A percentile compares a stretch with the other conserved stretches of the same genome.
Conservation (phyloP, 2,888 invertebrate genomes). For the Phania funesta region DNA sequence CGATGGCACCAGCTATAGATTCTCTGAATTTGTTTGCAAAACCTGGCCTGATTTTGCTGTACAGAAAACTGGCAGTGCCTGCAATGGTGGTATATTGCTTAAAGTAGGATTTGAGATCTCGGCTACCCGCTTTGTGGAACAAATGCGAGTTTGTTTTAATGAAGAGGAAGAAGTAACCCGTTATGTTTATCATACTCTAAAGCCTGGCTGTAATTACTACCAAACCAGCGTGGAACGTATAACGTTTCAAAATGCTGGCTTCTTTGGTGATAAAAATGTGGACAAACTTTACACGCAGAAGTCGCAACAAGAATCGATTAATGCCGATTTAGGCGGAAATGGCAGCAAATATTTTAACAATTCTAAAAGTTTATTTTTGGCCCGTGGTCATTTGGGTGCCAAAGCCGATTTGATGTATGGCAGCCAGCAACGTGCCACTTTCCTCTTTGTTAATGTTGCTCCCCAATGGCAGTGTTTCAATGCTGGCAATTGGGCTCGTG, state of each 20-base stretch:
- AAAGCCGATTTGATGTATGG: conserved; percentile 82
- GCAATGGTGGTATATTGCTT: conserved; percentile 75
- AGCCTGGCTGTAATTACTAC: conserved; percentile 79
- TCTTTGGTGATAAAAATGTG: conserved; percentile 77
- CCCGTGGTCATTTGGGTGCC: conserved; percentile 82
- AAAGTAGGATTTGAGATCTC: conserved; percentile 79
- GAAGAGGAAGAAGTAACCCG: conserved; percentile 78
- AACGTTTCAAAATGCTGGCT: conserved; percentile 75
- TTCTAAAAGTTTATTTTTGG: conserved; percentile 73
- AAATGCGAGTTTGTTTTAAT: conserved; percentile 80
- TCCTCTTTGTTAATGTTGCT: conserved; percentile 82
- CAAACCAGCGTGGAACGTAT: conserved; percentile 80
- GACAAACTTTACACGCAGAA: conserved; percentile 78
- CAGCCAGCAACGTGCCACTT: conserved; percentile 82
- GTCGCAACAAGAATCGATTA: conserved; percentile 77
- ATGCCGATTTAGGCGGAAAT: conserved; percentile 75
- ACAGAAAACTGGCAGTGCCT: conserved; percentile 72
- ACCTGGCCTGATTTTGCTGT: conserved; percentile 75
- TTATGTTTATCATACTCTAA: conserved; percentile 78
- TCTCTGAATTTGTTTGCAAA: conserved; percentile 78
- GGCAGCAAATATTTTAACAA: conserved; percentile 72
- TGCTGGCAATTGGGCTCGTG: conserved; percentile 82
- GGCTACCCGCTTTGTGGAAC: conserved; percentile 75
- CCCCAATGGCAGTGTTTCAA: conserved; percentile 84
- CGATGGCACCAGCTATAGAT: conserved; percentile 71